Evolutionary conservation across 1,140 invertebrate species (phyloP).

Genomic region (Bombus difficillimus): DNA sequence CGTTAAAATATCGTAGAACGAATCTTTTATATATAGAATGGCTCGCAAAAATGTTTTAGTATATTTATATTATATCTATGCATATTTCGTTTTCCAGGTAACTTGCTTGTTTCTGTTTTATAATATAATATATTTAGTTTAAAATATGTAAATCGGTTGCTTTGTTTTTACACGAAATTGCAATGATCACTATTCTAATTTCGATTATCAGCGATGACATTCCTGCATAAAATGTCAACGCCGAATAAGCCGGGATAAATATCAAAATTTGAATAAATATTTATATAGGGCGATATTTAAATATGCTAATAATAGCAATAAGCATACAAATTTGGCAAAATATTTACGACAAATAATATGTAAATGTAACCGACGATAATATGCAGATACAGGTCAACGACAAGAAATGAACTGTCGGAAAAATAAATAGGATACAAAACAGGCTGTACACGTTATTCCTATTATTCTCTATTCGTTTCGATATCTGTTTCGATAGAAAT

Average conservation of each 20-base stretch:
- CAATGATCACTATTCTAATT: not conserved
- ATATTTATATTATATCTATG: too few species aligned
- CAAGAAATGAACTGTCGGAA: not conserved
- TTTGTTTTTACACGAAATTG: not conserved
- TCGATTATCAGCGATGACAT: not conserved
- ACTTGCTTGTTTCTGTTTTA: too few species aligned
- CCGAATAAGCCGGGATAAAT: not conserved
- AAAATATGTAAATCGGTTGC: not conserved
- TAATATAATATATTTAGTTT: too few species aligned
- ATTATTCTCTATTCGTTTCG: not conserved
- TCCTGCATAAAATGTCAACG: not conserved
- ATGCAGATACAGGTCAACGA: not conserved
- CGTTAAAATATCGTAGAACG: not conserved
- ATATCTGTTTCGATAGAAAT: not conserved
- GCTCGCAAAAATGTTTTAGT: too few species aligned
- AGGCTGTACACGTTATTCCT: not conserved
- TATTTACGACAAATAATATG: not conserved
- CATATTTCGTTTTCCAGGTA: too few species aligned
- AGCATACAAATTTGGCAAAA: conserved; percentile 8
- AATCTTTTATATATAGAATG: not conserved
- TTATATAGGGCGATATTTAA: not conserved
- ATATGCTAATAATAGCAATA: not conserved
- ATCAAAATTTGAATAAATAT: not conserved
- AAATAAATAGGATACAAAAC: not conserved
- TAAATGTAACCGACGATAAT: not conserved